A percentile compares a stretch with the other conserved stretches of the same genome.
Conservation (phyloP, 2,113 vertebrate species). For the Xerus inauris region DNA sequence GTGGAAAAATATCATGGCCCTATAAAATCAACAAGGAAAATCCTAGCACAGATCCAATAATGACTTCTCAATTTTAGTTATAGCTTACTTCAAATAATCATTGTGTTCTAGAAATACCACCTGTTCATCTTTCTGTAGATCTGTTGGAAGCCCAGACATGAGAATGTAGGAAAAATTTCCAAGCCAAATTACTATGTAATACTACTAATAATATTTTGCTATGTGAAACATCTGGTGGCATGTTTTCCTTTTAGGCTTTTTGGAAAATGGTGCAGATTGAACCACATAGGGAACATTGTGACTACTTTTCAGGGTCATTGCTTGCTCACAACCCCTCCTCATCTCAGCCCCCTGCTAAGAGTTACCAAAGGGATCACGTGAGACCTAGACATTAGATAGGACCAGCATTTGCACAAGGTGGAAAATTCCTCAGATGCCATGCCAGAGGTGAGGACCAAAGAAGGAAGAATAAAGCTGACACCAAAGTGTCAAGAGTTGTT, state of each 20-base stretch:
- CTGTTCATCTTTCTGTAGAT: slow-evolving; percentile 15
- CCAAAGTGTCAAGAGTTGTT: not conserved
- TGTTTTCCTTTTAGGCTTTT: slow-evolving; percentile 21
- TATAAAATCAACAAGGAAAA: slow-evolving; percentile 39
- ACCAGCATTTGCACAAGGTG: not conserved
- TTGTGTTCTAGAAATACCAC: slow-evolving; percentile 29
- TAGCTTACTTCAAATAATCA: slow-evolving; percentile 34
- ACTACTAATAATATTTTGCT: slow-evolving; percentile 40
- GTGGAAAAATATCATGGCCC: not conserved
- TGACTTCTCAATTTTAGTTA: slow-evolving; percentile 11
- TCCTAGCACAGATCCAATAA: not conserved
- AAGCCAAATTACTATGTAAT: slow-evolving; percentile 35
- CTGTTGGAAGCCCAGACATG: not conserved
- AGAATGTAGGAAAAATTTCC: not conserved
- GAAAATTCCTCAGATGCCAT: not conserved
- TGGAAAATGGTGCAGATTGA: slow-evolving; percentile 33
- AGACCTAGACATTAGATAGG: not conserved
- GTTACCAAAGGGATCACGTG: not conserved
- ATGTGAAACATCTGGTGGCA: not conserved
- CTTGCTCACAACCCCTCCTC: not conserved
- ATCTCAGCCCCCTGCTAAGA: not conserved
- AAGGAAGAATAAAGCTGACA: not conserved
- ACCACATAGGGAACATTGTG: not conserved
- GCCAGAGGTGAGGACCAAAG: not conserved
- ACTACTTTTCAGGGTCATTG: not conserved